Base-by-base conservation (phyloP, 2,888 invertebrate species). In the Tridacna crocea region DNA sequence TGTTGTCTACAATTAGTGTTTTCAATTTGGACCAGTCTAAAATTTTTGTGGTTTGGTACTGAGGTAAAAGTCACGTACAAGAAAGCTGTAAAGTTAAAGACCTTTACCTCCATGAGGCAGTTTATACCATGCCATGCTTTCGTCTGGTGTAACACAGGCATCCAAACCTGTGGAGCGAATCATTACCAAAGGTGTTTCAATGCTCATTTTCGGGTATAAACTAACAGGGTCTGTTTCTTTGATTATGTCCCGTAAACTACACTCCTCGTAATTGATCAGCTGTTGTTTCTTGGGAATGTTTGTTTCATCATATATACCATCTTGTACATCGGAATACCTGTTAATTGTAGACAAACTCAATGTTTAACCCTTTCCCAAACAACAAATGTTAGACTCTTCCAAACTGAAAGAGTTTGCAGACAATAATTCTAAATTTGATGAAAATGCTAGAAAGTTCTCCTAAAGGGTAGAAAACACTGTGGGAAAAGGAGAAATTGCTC, bases 241-340 rank as follows among this genome's bases (percentile, higher is more conserved):
- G 1, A 88, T 77, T 12, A 85, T 75, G 26, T 85, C 87, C 24
- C 77, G 73, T 55, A 88, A 77, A 24, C 81, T 65, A 47, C 85
- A 85, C 26, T 87, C 87, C 61, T 87, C 88, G 78, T 83, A 85
- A 65, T 80, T 58, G n/a, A 87, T 70, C 13, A 84, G 26, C 75
- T 88, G 88, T n/a, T 83, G 84, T 63, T 81, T 78, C 11, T 79
- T 73, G 36, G 82, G 84, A 76, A 88, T 84, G 68, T 82, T 81
- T 8, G 84, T 85, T 66, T 87, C 82, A 15, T 66, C 70, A 66
- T 78, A 72, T 11, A 88, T 76, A 12, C 73, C 76, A 51, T 87
- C 75, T 72, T 87, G 87, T 0, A 87, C 47, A 60, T 84, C 85
- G 6, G 65, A 73, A 77, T 74, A 84, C n/a, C 88, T 88, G 72